These are phyloP conservation scores for Aulostomus chinensis DNA, from an alignment of 2,797 vertebrate genomes.

Conservation along the genomic window DNA sequence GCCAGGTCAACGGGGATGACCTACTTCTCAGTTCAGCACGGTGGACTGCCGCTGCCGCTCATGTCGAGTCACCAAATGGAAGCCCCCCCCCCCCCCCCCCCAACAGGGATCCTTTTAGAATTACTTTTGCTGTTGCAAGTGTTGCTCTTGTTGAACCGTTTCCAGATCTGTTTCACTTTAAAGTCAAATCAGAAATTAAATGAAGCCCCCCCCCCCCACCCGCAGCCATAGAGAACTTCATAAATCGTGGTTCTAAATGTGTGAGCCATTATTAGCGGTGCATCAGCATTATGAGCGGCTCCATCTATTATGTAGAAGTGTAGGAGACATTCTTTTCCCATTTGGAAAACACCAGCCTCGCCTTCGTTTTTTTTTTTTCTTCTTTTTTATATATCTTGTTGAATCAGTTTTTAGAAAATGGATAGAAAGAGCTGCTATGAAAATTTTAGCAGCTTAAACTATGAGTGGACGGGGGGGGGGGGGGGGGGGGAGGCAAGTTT, in stretches of 20 bases:
- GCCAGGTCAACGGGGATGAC: conserved; percentile 90
- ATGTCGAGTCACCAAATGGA: conserved; percentile 80
- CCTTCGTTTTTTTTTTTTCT: neutral
- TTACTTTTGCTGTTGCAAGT: no score
- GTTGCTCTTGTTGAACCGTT: no score
- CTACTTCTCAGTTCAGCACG: conserved; percentile 87
- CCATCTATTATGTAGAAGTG: conserved; percentile 8
- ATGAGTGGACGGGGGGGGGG: conserved; percentile 32
- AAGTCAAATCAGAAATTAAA: no score
- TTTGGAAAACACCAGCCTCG: conserved; percentile 3
- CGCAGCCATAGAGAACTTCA: conserved; percentile 38
- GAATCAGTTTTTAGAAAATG: conserved; percentile 59
- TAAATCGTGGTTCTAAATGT: no score
- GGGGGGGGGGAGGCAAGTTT: conserved; percentile 30
- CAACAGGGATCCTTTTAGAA: conserved; percentile 14
- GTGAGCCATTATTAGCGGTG: conserved; percentile 9
- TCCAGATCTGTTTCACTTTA: no score
- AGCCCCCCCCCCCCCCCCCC: conserved; percentile 73
- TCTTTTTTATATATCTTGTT: conserved; percentile 18
- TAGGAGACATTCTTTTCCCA: conserved; percentile 5
- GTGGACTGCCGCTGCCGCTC: conserved; percentile 85
- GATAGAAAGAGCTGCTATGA: conserved; percentile 54
- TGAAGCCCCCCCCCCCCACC: conserved; percentile 73
- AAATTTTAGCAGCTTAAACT: conserved; percentile 69
- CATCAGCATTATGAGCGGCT: conserved; percentile 6